A percentile compares a stretch with the other conserved stretches of the same genome.
Conservation (phyloP, 1,140 invertebrate species). For the Dendroctonus ponderosae region DNA sequence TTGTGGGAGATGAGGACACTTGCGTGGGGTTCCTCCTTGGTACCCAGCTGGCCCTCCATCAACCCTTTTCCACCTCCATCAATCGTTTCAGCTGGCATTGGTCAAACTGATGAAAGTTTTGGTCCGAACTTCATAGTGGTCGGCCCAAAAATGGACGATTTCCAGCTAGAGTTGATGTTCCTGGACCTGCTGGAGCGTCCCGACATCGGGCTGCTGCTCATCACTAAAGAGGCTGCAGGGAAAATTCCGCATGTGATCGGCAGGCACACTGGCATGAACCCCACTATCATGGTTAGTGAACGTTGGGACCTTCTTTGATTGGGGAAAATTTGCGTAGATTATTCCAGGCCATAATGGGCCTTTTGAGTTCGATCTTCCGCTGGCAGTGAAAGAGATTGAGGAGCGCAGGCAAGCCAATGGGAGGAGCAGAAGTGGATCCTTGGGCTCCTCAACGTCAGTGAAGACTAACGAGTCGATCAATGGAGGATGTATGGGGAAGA, state of each 20-base stretch:
- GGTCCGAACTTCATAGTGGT: constrained; percentile 30
- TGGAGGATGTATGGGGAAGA: constrained; percentile 1
- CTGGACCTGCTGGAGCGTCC: constrained; percentile 15
- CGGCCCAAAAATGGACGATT: constrained; percentile 13
- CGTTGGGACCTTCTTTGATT: background rate
- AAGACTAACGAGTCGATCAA: constrained; percentile 15
- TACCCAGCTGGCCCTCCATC: background rate
- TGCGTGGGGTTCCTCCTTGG: constrained; percentile 35
- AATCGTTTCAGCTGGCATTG: constrained; percentile 29
- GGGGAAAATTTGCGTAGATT: constrained; percentile 4
- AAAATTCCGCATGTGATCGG: constrained; percentile 19
- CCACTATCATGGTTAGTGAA: constrained; percentile 26
- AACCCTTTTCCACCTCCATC: too few species aligned
- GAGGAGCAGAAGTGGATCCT: constrained; percentile 8
- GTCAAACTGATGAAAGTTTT: constrained; percentile 19
- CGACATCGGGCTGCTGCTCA: constrained; percentile 31
- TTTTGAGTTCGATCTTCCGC: constrained; percentile 29
- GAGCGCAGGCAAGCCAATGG: constrained; percentile 5
- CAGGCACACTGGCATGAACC: constrained; percentile 12
- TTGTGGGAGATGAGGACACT: constrained; percentile 39
- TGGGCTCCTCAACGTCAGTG: constrained; percentile 7
- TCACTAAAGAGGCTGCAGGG: constrained; percentile 33
- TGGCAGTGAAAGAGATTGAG: constrained; percentile 19
- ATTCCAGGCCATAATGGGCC: constrained; percentile 38
- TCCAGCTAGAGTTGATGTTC: constrained; percentile 21